phyloP scores from a whole-genome alignment of 64 coral and sea anemone species.

The Dendrophyllia cribrosa region DNA sequence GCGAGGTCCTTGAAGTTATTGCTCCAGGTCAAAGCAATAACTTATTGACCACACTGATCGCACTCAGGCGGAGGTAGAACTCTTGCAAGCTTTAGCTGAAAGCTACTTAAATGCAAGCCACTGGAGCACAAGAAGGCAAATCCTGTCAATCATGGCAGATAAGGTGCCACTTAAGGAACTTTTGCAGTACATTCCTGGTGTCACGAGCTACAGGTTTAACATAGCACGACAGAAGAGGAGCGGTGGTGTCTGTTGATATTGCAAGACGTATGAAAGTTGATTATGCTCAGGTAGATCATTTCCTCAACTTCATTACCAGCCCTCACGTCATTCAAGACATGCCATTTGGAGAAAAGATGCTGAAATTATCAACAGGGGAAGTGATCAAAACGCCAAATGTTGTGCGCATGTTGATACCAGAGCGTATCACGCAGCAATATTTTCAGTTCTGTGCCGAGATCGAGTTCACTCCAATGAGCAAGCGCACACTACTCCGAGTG shows the following conservation, averaged over 20 bases:
- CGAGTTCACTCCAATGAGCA: constrained; percentile 44
- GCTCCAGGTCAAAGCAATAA: constrained; percentile 26
- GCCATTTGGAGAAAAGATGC: constrained; percentile 53
- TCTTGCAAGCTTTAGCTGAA: constrained; percentile 34
- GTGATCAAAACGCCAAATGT: constrained; percentile 47
- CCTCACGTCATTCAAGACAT: constrained; percentile 50
- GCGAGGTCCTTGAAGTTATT: constrained; percentile 40
- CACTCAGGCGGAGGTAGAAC: not conserved
- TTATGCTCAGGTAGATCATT: constrained; percentile 32
- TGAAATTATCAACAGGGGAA: constrained; percentile 50
- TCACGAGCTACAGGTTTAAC: constrained; percentile 36
- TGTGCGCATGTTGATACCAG: constrained; percentile 49
- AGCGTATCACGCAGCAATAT: constrained; percentile 51
- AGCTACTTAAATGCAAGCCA: constrained; percentile 48
- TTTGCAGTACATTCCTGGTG: constrained; percentile 19
- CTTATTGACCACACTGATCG: not conserved
- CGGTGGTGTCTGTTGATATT: not conserved
- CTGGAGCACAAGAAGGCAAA: constrained; percentile 63
- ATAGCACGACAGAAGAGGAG: constrained; percentile 43
- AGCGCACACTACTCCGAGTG: constrained; percentile 38
- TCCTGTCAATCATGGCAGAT: constrained; percentile 53
- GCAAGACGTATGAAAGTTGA: constrained; percentile 30
- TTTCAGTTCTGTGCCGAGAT: constrained; percentile 8
- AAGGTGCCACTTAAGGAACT: constrained; percentile 23
- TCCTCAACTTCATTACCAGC: constrained; percentile 63